Evolutionary conservation across 2,113 vertebrate genomes (phyloP), one percentile per base, ranked within the genome.

Genomic region (Anas platyrhynchos): DNA sequence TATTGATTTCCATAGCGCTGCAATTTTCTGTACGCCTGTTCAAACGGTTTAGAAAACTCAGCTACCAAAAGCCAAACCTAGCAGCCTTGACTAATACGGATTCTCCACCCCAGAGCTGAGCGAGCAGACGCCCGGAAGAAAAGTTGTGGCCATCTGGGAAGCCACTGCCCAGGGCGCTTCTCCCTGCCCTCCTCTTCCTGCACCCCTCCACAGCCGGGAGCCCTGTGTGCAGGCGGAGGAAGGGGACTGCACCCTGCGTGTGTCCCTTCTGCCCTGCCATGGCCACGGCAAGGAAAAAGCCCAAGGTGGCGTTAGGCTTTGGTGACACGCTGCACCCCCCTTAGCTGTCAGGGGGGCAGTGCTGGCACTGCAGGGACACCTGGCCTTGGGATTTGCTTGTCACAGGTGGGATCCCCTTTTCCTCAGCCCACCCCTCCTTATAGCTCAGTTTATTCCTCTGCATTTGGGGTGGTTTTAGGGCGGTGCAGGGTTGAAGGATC

Each of bases 351-450:
- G 0, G 1, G 63, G 48, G 41, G 46, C 46, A 52, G 36, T 7
- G 4, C 22, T 43, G 46, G 41, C 46, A 26, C 23, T 16, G 6
- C 0, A 5, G 44, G 29, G 20, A 18, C 21, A 88, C 23, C 14
- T 6, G 23, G 43, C 27, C 6, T 1, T 1, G 0, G 5, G 69
- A 32, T 75, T 46, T 74, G 13, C 9, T 71, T 34, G 7, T 61
- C 46, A 26, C 12, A 36, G 2, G 2, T n/a, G 72, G 41, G 41
- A 79, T 62, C 26, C 11, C 25, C 16, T 65, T 63, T 55, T 17
- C 36, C 11, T 3, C 48, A 90, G 58, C 27, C 11, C 54, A 69
- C 3, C 2, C 34, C 36, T 46, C 16, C 16, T 29, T 1, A 34
- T 22, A 62, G 62, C 62, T 66, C 2, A 0, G 7, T 22, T 79